Conservation (phyloP, 2,113 vertebrate genomes). For the Neoarius graeffei region DNA sequence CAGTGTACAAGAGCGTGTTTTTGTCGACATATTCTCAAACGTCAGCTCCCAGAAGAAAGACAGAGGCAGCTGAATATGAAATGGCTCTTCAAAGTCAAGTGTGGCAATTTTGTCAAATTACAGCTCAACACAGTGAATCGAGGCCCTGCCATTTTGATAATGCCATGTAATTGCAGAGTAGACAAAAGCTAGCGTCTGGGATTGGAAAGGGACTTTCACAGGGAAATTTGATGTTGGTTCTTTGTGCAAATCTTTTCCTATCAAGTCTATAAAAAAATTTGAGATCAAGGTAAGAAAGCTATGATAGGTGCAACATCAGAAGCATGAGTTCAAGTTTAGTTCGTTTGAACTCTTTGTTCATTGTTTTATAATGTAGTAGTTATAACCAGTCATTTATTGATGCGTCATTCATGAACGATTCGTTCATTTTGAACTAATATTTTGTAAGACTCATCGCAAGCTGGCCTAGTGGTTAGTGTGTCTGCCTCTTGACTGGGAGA, state of each 20-base stretch:
- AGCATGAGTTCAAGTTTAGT: too few species aligned
- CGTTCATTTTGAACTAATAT: too few species aligned
- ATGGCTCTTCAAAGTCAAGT: constrained; percentile 33
- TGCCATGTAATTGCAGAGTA: constrained; percentile 31
- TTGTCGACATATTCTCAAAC: constrained; percentile 19
- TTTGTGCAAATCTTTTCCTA: background rate
- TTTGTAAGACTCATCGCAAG: too few species aligned
- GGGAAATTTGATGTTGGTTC: background rate
- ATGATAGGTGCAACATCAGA: too few species aligned
- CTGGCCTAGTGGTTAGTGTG: too few species aligned
- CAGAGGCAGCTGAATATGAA: constrained; percentile 8
- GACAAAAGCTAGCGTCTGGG: background rate
- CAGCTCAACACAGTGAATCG: constrained; percentile 20
- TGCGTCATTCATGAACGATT: too few species aligned
- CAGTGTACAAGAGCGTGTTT: background rate
- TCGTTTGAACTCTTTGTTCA: background rate
- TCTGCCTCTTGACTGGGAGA: too few species aligned
- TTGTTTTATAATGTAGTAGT: background rate
- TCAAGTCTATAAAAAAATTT: too few species aligned
- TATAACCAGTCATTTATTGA: background rate
- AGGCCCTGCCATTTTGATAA: constrained; percentile 24
- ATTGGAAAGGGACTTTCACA: background rate
- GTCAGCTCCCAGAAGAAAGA: background rate
- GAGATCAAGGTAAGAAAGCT: too few species aligned
- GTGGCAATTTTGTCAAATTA: constrained; percentile 43